These are phyloP conservation scores for Pluvianellus socialis DNA, from an alignment of 2,113 vertebrate genomes.

Conservation along the genomic window DNA sequence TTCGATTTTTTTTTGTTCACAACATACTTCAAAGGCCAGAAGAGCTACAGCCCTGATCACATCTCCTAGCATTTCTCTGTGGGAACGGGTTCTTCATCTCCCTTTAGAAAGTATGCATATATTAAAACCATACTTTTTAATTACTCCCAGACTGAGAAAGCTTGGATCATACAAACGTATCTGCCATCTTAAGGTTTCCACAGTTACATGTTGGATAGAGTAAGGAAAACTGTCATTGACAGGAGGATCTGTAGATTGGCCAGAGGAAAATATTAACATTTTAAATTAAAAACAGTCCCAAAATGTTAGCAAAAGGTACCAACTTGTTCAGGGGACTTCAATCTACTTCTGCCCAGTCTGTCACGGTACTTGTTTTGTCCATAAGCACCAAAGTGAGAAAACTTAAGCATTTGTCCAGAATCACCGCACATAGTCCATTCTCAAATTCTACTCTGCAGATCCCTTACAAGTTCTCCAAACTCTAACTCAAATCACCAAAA, in stretches of 20 bases:
- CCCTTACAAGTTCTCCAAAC: background rate
- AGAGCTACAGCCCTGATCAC: background rate
- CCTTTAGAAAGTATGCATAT: conserved; percentile 18
- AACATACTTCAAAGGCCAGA: conserved; percentile 34
- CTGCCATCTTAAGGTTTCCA: background rate
- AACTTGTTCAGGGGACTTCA: conserved; percentile 3
- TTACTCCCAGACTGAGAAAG: conserved; percentile 55
- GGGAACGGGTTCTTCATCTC: conserved; percentile 46
- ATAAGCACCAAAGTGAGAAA: conserved; percentile 45
- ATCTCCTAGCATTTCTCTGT: conserved; percentile 1
- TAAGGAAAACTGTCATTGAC: background rate
- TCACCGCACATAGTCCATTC: background rate
- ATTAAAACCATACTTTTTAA: conserved; percentile 50
- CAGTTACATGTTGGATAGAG: background rate
- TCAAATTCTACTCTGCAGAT: background rate
- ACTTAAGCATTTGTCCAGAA: conserved; percentile 37
- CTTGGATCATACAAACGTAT: background rate
- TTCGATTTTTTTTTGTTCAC: conserved; percentile 29
- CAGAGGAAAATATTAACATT: conserved; percentile 17
- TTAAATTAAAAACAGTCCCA: background rate
- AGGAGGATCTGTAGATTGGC: background rate
- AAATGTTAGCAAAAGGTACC: background rate
- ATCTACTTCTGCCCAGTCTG: background rate
- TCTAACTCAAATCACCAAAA: background rate
- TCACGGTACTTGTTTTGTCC: background rate